Conservation (phyloP, 2,888 invertebrate genomes). For the Drosophila atripex region DNA sequence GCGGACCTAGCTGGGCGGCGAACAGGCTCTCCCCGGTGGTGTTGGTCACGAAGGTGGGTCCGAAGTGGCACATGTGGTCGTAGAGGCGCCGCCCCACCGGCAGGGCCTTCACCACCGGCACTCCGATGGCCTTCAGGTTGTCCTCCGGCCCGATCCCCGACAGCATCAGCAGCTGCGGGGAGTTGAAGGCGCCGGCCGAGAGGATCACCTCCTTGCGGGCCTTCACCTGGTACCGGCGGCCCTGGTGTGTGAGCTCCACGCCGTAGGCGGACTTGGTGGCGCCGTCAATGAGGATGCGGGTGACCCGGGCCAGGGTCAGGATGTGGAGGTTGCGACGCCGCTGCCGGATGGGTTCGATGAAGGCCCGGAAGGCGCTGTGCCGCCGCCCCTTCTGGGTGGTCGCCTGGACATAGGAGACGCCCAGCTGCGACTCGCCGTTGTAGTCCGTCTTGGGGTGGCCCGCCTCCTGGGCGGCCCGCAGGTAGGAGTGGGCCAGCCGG, state of each 20-base stretch:
- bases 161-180: slow-evolving; percentile 95
- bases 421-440: slow-evolving; percentile 87
- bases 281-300: slow-evolving; percentile 88
- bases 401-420: slow-evolving; percentile 88
- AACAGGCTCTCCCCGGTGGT: slow-evolving; percentile 75
- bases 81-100: slow-evolving; percentile 88
- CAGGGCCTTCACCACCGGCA: slow-evolving; percentile 87
- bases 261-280: slow-evolving; percentile 87
- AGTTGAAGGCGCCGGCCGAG: slow-evolving; percentile 93
- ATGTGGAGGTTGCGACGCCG: slow-evolving; percentile 87
- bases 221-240: slow-evolving; percentile 84
- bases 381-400: slow-evolving; percentile 86
- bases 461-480: slow-evolving; percentile 87
- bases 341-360: slow-evolving; percentile 85
- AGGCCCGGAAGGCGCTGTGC: slow-evolving; percentile 88
- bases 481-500: slow-evolving; percentile 85
- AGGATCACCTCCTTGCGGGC: slow-evolving; percentile 92
- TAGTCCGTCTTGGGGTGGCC: slow-evolving; percentile 89
- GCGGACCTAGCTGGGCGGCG: slow-evolving; percentile 43
- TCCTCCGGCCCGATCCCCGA: slow-evolving; percentile 88
- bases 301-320: slow-evolving; percentile 87
- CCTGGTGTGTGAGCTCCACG: slow-evolving; percentile 87
- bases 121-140: slow-evolving; percentile 85
- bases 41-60: slow-evolving; percentile 82
- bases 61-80: slow-evolving; percentile 85